Conservation (phyloP, 2,113 vertebrate species). For the Salvelinus fontinalis region DNA sequence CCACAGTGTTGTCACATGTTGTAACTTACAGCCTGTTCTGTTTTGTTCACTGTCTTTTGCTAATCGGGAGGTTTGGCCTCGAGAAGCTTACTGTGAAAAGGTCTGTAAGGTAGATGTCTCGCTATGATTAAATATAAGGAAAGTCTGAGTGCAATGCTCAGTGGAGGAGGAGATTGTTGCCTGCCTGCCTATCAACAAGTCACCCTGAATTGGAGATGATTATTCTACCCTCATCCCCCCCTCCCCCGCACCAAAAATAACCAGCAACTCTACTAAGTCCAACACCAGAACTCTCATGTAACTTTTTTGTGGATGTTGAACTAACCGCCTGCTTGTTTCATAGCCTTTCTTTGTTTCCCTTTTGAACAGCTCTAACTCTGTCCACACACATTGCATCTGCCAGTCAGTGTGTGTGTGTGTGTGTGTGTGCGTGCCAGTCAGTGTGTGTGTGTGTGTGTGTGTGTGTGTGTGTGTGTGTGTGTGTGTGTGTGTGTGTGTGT, state of each 20-base stretch:
- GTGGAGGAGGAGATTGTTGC: neutral
- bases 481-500: too few relatives aligned
- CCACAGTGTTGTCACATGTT: slow-evolving; percentile 4
- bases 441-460: slow-evolving; percentile 63
- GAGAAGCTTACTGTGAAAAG: slow-evolving; percentile 72
- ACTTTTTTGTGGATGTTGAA: slow-evolving; percentile 41
- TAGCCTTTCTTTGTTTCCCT: slow-evolving; percentile 58
- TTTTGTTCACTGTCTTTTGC: slow-evolving; percentile 51
- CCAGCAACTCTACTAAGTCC: neutral
- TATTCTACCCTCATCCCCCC: neutral
- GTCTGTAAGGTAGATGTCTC: slow-evolving; percentile 74
- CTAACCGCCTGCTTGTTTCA: slow-evolving; percentile 71
- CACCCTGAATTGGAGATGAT: neutral
- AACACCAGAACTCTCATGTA: neutral
- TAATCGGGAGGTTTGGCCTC: slow-evolving; percentile 69
- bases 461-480: too few relatives aligned
- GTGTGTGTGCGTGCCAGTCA: slow-evolving; percentile 10
- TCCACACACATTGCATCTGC: slow-evolving; percentile 68
- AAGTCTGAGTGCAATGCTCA: neutral
- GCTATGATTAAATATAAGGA: neutral
- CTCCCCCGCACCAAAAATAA: neutral
- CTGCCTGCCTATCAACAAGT: neutral
- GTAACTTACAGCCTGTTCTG: slow-evolving; percentile 58
- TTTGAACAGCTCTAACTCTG: slow-evolving; percentile 64
- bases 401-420: slow-evolving; percentile 11